Percentiles rank a stretch among this genome's conserved stretches.
Conservation (phyloP, 2,113 vertebrate species). For the Mystacornis crossleyi region DNA sequence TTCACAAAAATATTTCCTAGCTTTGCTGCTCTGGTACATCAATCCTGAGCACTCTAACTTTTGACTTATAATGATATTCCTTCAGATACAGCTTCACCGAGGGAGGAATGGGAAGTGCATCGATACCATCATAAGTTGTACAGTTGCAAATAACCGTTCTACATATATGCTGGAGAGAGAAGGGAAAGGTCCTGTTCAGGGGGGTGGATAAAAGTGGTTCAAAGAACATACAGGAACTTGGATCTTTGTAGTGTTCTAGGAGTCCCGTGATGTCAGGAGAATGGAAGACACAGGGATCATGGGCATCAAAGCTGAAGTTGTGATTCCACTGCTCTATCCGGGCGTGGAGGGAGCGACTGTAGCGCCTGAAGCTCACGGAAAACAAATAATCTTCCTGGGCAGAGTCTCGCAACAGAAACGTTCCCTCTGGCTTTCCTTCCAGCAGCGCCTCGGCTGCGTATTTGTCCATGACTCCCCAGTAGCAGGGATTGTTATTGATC, state of each 20-base stretch:
- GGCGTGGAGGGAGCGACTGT: constrained; percentile 94
- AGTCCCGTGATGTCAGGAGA: constrained; percentile 92
- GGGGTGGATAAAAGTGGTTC: constrained; percentile 93
- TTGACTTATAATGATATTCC: constrained; percentile 92
- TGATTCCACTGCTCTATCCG: constrained; percentile 96
- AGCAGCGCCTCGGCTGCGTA: constrained; percentile 93
- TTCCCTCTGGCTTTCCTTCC: constrained; percentile 95
- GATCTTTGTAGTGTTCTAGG: constrained; percentile 94
- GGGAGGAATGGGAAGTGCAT: constrained; percentile 84
- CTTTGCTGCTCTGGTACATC: constrained; percentile 75
- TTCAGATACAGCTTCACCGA: constrained; percentile 91
- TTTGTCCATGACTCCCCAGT: constrained; percentile 97
- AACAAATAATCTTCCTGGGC: constrained; percentile 97
- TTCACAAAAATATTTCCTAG: constrained; percentile 56
- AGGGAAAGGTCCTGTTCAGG: constrained; percentile 90
- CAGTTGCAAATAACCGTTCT: constrained; percentile 90
- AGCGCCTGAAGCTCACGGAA: constrained; percentile 95
- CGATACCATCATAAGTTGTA: constrained; percentile 90
- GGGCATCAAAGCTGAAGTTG: constrained; percentile 96
- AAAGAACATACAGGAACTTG: constrained; percentile 95
- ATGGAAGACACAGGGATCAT: constrained; percentile 94
- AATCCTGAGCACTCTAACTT: constrained; percentile 81
- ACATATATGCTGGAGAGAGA: constrained; percentile 92
- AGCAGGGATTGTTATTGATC: constrained; percentile 95
- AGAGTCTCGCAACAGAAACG: constrained; percentile 92